Percentiles rank a stretch among this genome's conserved stretches.
Evolutionary conservation across 2,888 invertebrate species (phyloP).

Genomic region (Synergus itoensis): DNA sequence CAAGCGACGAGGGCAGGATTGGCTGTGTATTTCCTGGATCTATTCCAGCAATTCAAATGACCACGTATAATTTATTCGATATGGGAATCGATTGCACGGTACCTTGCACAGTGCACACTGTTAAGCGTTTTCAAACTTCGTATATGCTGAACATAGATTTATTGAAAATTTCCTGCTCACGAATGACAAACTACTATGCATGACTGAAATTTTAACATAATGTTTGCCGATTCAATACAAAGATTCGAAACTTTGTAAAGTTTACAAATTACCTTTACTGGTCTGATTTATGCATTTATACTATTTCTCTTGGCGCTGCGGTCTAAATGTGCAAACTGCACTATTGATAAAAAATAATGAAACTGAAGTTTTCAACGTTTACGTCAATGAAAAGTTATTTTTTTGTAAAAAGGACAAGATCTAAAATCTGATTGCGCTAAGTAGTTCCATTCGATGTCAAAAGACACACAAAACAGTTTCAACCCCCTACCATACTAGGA

Average conservation of each 20-base stretch:
- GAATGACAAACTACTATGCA: neutral
- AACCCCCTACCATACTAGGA: too few species aligned
- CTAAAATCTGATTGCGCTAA: too few species aligned
- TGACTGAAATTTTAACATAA: constrained; percentile 13
- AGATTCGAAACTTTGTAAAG: neutral
- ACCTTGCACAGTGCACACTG: constrained; percentile 18
- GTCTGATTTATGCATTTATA: neutral
- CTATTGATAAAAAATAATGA: too few species aligned
- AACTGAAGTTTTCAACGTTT: too few species aligned
- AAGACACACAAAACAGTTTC: too few species aligned
- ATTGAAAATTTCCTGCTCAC: constrained; percentile 6
- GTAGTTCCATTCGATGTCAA: too few species aligned
- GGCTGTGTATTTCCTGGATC: constrained; percentile 53
- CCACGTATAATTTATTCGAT: constrained; percentile 50
- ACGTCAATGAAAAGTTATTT: too few species aligned
- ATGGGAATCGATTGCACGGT: constrained; percentile 38
- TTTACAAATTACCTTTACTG: neutral
- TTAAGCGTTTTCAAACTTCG: constrained; percentile 24
- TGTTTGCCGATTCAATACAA: neutral
- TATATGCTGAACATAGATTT: neutral
- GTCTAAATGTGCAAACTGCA: too few species aligned
- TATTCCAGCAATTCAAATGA: constrained; percentile 54
- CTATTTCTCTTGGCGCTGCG: neutral
- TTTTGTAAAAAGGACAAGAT: too few species aligned
- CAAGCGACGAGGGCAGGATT: constrained; percentile 46